These are phyloP conservation scores for Lamprotornis superbus DNA, from an alignment of 2,113 vertebrate genomes.

Conservation along the genomic window DNA sequence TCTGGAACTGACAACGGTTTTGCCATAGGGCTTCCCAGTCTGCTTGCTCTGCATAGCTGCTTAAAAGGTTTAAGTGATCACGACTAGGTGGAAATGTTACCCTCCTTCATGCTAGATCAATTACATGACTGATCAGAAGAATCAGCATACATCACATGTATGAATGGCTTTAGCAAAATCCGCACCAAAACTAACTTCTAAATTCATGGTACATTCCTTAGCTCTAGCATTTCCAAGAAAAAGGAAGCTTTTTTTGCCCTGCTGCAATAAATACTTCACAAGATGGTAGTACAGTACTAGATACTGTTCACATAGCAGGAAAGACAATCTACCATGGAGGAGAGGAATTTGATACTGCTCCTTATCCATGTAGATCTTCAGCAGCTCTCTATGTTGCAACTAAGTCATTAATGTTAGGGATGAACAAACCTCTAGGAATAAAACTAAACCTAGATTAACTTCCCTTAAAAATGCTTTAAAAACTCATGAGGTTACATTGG, in stretches of 20 bases:
- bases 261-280: neutral
- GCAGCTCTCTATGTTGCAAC: neutral
- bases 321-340: neutral
- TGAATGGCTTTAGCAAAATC: neutral
- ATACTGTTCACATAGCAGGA: neutral
- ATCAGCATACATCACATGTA: neutral
- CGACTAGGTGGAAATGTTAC: slow-evolving; percentile 48
- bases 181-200: neutral
- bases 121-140: slow-evolving; percentile 45
- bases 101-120: slow-evolving; percentile 39
- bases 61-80: slow-evolving; percentile 47
- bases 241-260: neutral
- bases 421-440: neutral
- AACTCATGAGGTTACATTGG: neutral
- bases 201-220: neutral
- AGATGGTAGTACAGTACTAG: neutral
- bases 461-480: neutral
- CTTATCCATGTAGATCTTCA: neutral
- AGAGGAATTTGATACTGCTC: neutral
- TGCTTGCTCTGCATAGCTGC: slow-evolving; percentile 28
- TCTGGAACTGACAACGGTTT: slow-evolving; percentile 53
- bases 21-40: slow-evolving; percentile 39
- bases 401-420: neutral
- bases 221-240: neutral
- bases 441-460: neutral